phyloP scores from a whole-genome alignment of 1,140 invertebrate genomes.

The Apis mellifera region Amel_HAv3.1 CM009931.2:5199001-5199500 shows the following conservation, averaged over 20 bases:
- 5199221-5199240: background rate
- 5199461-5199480: slow-evolving; percentile 78
- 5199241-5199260: background rate
- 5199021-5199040: background rate
- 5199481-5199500: slow-evolving; percentile 52
- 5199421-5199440: slow-evolving; percentile 40
- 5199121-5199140: background rate
- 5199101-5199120: slow-evolving; percentile 7
- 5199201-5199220: background rate
- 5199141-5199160: background rate
- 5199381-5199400: slow-evolving; percentile 54
- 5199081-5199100: background rate
- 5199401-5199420: slow-evolving; percentile 73
- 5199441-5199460: slow-evolving; percentile 60
- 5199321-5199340: slow-evolving; percentile 7
- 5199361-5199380: slow-evolving; percentile 5
- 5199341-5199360: background rate
- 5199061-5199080: background rate
- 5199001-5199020: background rate
- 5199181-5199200: background rate
- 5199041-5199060: background rate
- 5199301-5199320: slow-evolving; percentile 6
- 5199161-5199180: background rate
- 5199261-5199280: background rate
- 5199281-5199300: background rate